These are phyloP conservation scores for Lynx canadensis DNA, from an alignment of 2,113 vertebrate species.

Conservation along the genomic window DNA sequence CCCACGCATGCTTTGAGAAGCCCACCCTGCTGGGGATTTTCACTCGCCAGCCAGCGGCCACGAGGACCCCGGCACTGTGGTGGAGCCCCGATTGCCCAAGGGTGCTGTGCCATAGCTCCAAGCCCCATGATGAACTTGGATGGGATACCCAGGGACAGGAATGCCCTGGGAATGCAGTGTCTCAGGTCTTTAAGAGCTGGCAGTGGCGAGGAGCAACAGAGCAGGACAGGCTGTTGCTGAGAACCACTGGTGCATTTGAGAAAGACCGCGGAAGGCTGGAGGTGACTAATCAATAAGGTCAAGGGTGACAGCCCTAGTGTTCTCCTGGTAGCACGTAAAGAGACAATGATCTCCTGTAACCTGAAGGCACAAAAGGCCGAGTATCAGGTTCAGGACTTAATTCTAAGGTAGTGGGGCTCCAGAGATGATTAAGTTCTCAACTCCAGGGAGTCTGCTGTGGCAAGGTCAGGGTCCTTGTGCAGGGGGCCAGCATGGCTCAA, in stretches of 20 bases:
- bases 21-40: no score
- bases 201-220: no score
- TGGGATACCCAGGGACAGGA: background rate
- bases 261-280: background rate
- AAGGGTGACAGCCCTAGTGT: background rate
- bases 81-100: no score
- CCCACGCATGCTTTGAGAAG: background rate
- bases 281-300: background rate
- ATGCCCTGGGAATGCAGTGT: fast-evolving
- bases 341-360: background rate
- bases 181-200: background rate
- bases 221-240: background rate
- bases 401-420: background rate
- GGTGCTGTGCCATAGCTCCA: background rate
- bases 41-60: background rate
- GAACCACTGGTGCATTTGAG: background rate
- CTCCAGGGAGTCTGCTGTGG: fast-evolving
- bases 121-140: background rate
- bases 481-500: background rate
- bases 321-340: background rate
- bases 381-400: background rate
- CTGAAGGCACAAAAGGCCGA: background rate
- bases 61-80: fast-evolving
- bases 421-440: background rate
- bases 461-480: background rate